Evolutionary conservation across 1,140 invertebrate genomes (phyloP), one percentile per base, ranked within the genome.

Genomic region (Macrocentrus cingulum): DNA sequence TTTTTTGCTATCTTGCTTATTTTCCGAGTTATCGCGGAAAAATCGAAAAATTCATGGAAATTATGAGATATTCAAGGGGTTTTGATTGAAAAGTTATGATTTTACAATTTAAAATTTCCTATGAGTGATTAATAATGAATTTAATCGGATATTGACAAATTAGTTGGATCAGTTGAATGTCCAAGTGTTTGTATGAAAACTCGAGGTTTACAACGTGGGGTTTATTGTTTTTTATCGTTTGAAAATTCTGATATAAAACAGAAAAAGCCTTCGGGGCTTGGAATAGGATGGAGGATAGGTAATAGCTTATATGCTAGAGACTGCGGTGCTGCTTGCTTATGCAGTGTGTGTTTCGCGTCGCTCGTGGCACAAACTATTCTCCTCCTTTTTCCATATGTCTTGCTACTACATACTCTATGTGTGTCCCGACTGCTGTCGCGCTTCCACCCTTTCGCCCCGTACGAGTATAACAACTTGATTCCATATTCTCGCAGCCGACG

Each of bases 381-480:
- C 23, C 23, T 36, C 13, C 51, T 55, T 39, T 32, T 39, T 51
- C 49, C 16, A 22, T 49, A 32, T 44, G 8, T 20, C 25, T n/a
- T n/a, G n/a, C n/a, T n/a, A n/a, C n/a, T n/a, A n/a, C 15, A 32
- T 25, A 29, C 15, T 3, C 16, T 37, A 23, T 37, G 11, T 37
- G 41, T 42, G 41, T 42, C 20, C 18, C 41, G 16, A 18, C 41
- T 42, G 18, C 41, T 42, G 41, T 16, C 20, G 41, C 41, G 22
- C 20, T 23, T 46, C 37, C n/a, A 20, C 13, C 44, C 25, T 22
- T 46, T 46, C 20, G 9, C 25, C 25, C 44, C 11, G 18, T 46
- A 23, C 16, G 20, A 44, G 58, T 60, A 66, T 75, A 74, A 75
- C 74, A 75, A 76, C 70, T 77, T 67, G 74, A 77, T 77, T 77